Evolutionary conservation across 2,888 invertebrate species (phyloP).

Genomic region (Drosophila acutilabella): DNA sequence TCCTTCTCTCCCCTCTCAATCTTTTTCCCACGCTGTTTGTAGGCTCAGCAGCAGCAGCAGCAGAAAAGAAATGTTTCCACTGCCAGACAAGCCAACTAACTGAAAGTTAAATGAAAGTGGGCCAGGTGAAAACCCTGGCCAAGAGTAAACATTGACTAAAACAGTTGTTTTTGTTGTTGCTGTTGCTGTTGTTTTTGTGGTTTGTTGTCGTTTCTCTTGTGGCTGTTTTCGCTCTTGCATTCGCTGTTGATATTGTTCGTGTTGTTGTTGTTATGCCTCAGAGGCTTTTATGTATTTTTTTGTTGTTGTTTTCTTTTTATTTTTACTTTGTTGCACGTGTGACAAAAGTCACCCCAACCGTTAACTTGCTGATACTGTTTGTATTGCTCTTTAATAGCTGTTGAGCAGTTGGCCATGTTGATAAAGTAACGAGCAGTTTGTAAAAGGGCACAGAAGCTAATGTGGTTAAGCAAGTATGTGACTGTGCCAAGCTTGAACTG

Average conservation of each 20-base stretch:
- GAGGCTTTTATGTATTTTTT: constrained; percentile 24
- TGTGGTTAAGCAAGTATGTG: background rate
- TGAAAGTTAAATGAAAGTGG: constrained; percentile 32
- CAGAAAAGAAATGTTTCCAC: background rate
- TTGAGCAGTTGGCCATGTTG: background rate
- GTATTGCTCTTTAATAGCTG: background rate
- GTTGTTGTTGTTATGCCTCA: constrained; percentile 16
- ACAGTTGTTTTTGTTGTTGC: constrained; percentile 18
- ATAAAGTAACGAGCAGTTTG: background rate
- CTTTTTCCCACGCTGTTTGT: background rate
- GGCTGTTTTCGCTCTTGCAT: too few species aligned
- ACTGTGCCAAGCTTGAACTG: too few species aligned
- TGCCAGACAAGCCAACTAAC: constrained; percentile 20
- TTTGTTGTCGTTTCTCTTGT: background rate
- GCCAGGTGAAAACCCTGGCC: constrained; percentile 18
- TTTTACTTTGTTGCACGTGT: constrained; percentile 21
- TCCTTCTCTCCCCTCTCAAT: background rate
- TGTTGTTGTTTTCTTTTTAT: background rate
- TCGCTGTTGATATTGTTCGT: background rate
- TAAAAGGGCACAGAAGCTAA: background rate
- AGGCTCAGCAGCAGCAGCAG: background rate
- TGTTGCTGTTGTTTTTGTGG: too few species aligned
- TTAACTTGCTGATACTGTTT: constrained; percentile 29
- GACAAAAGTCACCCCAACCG: constrained; percentile 34
- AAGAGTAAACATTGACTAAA: constrained; percentile 37